phyloP scores from a whole-genome alignment of 2,888 invertebrate species.

The Pheosia gnoma region DNA sequence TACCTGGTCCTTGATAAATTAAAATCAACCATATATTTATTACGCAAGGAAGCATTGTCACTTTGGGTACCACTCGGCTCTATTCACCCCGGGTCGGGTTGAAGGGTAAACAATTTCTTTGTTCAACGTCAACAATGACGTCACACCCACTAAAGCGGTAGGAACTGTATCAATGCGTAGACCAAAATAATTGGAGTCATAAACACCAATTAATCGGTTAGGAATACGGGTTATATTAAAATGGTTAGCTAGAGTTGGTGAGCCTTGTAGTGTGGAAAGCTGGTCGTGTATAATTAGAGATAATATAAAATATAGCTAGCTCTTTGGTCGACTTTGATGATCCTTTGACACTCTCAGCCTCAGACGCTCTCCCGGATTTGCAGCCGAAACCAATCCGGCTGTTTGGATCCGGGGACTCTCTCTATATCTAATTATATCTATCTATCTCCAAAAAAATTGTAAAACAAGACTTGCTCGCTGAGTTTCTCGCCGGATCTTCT shows the following conservation, averaged over 20 bases:
- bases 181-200: slow-evolving; percentile 26
- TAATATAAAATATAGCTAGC: slow-evolving; percentile 13
- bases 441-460: too few relatives aligned
- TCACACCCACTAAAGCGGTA: background rate
- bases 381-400: too few relatives aligned
- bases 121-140: background rate
- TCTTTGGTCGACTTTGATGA: too few relatives aligned
- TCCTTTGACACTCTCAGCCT: too few relatives aligned
- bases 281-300: slow-evolving; percentile 6
- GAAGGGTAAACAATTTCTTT: slow-evolving; percentile 3
- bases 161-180: slow-evolving; percentile 1
- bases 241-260: slow-evolving; percentile 21
- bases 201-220: slow-evolving; percentile 5
- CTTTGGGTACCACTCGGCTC: background rate
- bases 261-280: slow-evolving; percentile 29
- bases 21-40: background rate
- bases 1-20: too few relatives aligned
- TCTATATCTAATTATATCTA: too few relatives aligned
- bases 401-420: too few relatives aligned
- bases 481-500: too few relatives aligned
- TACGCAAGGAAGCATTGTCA: background rate
- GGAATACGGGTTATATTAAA: slow-evolving; percentile 17
- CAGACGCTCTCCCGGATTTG: too few relatives aligned
- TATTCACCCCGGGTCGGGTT: background rate
- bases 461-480: too few relatives aligned